These are phyloP conservation scores for Silurus lanzhouensis DNA, from an alignment of 2,797 vertebrate species.

Conservation along the genomic window DNA sequence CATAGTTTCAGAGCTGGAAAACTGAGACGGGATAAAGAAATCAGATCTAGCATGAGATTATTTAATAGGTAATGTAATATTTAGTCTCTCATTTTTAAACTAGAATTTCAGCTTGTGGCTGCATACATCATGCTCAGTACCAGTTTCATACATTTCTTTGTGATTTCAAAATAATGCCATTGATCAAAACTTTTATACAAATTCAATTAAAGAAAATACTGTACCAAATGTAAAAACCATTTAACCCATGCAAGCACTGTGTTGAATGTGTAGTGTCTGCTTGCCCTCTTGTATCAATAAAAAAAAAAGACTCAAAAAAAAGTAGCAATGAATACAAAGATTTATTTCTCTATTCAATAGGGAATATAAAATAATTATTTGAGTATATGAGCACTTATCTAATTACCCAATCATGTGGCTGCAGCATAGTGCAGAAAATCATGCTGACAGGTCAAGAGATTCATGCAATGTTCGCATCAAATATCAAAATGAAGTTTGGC, in stretches of 20 bases:
- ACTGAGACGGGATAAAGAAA: neutral
- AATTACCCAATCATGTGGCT: neutral
- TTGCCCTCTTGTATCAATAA: neutral
- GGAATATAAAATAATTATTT: neutral
- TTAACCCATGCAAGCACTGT: neutral
- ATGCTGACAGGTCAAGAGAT: neutral
- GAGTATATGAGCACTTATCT: neutral
- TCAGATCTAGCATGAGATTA: neutral
- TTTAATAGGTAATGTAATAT: neutral
- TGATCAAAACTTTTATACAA: neutral
- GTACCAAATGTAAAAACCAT: neutral
- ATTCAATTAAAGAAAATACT: neutral
- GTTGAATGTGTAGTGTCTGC: neutral
- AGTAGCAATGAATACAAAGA: neutral
- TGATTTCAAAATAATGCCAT: neutral
- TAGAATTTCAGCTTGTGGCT: neutral
- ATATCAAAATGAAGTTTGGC: neutral
- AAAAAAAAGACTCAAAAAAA: neutral
- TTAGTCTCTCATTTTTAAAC: neutral
- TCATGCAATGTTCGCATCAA: neutral
- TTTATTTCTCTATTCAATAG: neutral
- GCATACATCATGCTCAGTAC: neutral
- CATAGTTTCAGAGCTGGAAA: neutral
- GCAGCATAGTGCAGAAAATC: neutral
- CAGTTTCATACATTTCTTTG: neutral